Conservation (phyloP, 2,797 vertebrate species). For the Denticeps clupeoides region DNA sequence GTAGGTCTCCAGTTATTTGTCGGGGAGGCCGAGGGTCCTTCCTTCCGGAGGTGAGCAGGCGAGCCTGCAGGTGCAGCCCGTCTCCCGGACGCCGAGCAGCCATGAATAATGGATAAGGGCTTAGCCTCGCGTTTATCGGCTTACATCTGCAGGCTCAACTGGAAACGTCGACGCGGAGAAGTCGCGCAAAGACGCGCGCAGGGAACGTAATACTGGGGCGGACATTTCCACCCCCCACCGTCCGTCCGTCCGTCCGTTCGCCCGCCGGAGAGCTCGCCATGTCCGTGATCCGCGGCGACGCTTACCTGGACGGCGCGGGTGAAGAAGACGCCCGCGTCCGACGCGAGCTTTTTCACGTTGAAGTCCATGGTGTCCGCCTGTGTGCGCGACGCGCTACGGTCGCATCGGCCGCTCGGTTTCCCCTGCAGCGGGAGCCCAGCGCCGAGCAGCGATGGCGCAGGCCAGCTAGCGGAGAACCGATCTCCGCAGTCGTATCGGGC, state of each 20-base stretch:
- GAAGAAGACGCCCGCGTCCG: slow-evolving; percentile 88
- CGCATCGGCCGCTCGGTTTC: slow-evolving; percentile 26
- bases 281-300: too few species aligned
- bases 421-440: slow-evolving; percentile 28
- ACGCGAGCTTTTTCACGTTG: slow-evolving; percentile 92
- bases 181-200: too few species aligned
- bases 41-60: too few species aligned
- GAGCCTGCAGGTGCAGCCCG: not conserved
- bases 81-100: slow-evolving; percentile 30
- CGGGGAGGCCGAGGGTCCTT: too few species aligned
- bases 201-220: slow-evolving; percentile 3
- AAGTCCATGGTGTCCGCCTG: slow-evolving; percentile 71
- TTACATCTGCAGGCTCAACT: slow-evolving; percentile 39
- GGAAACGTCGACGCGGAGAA: too few species aligned
- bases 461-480: slow-evolving; percentile 7
- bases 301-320: slow-evolving; percentile 84
- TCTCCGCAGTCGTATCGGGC: slow-evolving; percentile 25
- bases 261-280: too few species aligned
- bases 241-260: too few species aligned
- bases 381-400: slow-evolving; percentile 18
- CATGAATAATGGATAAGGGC: slow-evolving; percentile 58
- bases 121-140: slow-evolving; percentile 43
- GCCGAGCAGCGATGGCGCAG: slow-evolving; percentile 5
- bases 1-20: too few species aligned
- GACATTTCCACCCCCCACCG: not conserved